Evolutionary conservation across 2,113 vertebrate genomes (phyloP), one percentile per base, ranked within the genome.

Genomic region (Grammomys surdaster): DNA sequence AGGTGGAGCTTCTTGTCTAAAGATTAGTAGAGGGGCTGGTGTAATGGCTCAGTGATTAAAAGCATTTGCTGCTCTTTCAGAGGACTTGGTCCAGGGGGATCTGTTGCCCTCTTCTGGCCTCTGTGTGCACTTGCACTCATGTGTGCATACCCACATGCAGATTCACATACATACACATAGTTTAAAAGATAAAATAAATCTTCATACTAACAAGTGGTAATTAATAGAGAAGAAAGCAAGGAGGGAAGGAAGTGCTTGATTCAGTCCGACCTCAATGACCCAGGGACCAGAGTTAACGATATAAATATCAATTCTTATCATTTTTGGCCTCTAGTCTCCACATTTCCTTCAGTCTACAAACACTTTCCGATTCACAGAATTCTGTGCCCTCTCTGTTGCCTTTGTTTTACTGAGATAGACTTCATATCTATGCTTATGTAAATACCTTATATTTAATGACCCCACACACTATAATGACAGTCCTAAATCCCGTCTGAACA

Each of bases 401-500:
- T 76, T 36, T 63, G 70, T 80, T 77, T 36, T 85, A 72, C 65
- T 78, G 17, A 80, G 70, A 67, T n/a, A 76, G 69, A 85, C 85
- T 95, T 93, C 81, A 88, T 94, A 72, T 51, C 28, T 43, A 20
- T 17, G 78, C 67, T 91, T 88, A 70, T 72, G 20, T 92, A 81
- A 90, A 90, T 89, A 72, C 91, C 90, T 73, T 78, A 0, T 87
- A 19, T 54, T 76, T 46, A 46, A 36, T 85, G 65, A 9, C 58
- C 84, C 69, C 72, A 58, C 67, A 11, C 60, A 85, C 75, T 31
- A 16, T 95, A 90, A 92, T 93, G 80, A 82, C 20, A 4, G 89
- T 69, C 80, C 78, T 95, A 86, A 93, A 88, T 96, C 94, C 88
- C 51, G 90, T 75, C 80, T 89, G 88, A 65, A 81, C 75, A 46